A percentile compares a stretch with the other conserved stretches of the same genome.
These are phyloP conservation scores for Bembecia ichneumoniformis DNA, from an alignment of 2,888 invertebrate genomes.

Conservation along the genomic window DNA sequence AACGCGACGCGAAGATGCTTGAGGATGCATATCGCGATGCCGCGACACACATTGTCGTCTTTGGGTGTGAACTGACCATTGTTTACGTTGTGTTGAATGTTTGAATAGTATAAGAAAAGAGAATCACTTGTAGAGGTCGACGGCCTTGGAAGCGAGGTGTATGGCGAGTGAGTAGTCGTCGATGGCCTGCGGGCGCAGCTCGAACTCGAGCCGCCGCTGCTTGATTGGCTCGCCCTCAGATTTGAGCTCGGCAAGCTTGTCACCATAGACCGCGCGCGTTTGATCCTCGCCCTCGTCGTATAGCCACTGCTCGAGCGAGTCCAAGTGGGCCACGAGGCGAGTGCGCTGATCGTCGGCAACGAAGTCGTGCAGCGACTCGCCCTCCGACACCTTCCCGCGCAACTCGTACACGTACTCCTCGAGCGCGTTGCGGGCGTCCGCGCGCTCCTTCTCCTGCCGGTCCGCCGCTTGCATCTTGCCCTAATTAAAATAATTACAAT, in stretches of 20 bases:
- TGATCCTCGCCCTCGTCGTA: slow-evolving; percentile 97
- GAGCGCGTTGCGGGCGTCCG: slow-evolving; percentile 95
- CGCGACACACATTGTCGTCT: too few relatives aligned
- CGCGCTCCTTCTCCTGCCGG: slow-evolving; percentile 92
- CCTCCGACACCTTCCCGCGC: slow-evolving; percentile 87
- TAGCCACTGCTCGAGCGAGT: slow-evolving; percentile 94
- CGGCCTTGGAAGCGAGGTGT: slow-evolving; percentile 84
- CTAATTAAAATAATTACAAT: too few relatives aligned
- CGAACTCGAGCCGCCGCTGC: slow-evolving; percentile 84
- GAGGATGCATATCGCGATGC: too few relatives aligned
- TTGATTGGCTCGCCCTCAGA: slow-evolving; percentile 92
- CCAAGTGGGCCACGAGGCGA: slow-evolving; percentile 76
- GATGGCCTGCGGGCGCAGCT: slow-evolving; percentile 83
- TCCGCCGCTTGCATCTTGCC: slow-evolving; percentile 88
- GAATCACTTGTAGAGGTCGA: slow-evolving; percentile 77
- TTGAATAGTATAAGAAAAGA: neutral
- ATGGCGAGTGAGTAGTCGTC: slow-evolving; percentile 85
- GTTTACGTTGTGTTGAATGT: too few relatives aligned
- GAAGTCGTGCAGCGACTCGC: slow-evolving; percentile 82
- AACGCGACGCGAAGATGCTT: too few relatives aligned
- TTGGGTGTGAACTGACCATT: too few relatives aligned
- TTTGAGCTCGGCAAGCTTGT: slow-evolving; percentile 75
- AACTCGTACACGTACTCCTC: slow-evolving; percentile 99
- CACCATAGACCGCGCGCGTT: slow-evolving; percentile 73
- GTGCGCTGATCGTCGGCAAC: slow-evolving; percentile 80